These are phyloP conservation scores for Lepus townsendii DNA, from an alignment of 2,797 vertebrate species.

Conservation along the genomic window DNA sequence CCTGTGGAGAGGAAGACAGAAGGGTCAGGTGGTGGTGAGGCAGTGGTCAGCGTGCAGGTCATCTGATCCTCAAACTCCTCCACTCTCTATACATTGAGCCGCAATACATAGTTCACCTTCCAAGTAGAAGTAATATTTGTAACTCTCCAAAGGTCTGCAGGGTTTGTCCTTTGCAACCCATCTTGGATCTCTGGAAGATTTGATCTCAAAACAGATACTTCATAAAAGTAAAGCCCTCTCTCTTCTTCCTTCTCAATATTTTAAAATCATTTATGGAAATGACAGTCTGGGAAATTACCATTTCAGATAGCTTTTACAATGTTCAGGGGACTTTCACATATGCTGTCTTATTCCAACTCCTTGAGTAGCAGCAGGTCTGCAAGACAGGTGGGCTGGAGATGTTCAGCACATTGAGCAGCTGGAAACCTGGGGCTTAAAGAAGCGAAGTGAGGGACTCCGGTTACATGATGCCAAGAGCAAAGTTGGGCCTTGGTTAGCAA, in stretches of 20 bases:
- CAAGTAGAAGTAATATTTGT: background rate
- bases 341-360: conserved; percentile 45
- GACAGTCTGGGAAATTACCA: background rate
- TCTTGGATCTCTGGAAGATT: background rate
- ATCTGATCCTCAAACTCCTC: background rate
- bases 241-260: conserved; percentile 17
- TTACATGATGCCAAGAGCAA: background rate
- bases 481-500: background rate
- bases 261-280: conserved; percentile 59
- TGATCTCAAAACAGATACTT: conserved; percentile 19
- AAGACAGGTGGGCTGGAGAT: background rate
- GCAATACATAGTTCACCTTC: background rate
- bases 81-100: background rate
- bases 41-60: background rate
- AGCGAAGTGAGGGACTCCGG: background rate
- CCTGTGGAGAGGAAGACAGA: background rate
- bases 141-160: background rate
- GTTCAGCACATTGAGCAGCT: background rate
- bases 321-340: background rate
- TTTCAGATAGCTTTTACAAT: conserved; percentile 16
- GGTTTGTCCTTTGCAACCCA: background rate
- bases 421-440: background rate
- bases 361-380: background rate
- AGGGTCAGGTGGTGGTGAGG: background rate
- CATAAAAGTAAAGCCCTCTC: background rate